Conservation (phyloP, 2,888 invertebrate genomes). For the Gastrophysa polygoni region DNA sequence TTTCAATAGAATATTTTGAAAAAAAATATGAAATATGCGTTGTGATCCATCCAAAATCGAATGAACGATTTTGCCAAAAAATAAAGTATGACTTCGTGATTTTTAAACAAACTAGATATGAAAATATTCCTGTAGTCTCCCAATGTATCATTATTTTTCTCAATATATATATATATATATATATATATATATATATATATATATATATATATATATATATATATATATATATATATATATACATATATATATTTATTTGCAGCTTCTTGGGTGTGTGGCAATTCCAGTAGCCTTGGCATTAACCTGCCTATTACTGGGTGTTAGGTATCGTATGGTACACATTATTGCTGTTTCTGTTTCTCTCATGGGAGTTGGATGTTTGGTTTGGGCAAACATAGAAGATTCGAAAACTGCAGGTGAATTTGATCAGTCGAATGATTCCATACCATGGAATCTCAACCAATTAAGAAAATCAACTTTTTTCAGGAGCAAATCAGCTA, state of each 20-base stretch:
- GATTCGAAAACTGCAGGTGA: conserved; percentile 61
- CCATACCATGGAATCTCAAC: too few relatives aligned
- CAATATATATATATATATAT: too few relatives aligned
- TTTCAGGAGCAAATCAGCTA: conserved; percentile 79
- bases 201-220: background rate
- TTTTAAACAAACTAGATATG: too few relatives aligned
- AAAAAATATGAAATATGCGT: too few relatives aligned
- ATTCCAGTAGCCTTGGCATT: conserved; percentile 81
- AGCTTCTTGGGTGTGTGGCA: conserved; percentile 85
- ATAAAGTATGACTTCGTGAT: too few relatives aligned
- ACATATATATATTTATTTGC: conserved; percentile 54
- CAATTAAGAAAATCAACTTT: too few relatives aligned
- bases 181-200: background rate
- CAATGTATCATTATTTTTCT: too few relatives aligned
- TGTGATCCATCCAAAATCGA: too few relatives aligned
- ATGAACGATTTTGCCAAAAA: too few relatives aligned
- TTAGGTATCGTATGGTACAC: conserved; percentile 76
- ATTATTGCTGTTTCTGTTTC: conserved; percentile 80
- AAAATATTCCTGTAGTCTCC: too few relatives aligned
- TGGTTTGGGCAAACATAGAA: conserved; percentile 83
- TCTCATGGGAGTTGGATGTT: conserved; percentile 80
- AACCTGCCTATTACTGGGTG: conserved; percentile 78
- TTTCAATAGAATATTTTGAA: too few relatives aligned
- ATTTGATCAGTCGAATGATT: conserved; percentile 10
- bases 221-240: too few relatives aligned